Conservation (phyloP, 2,797 vertebrate genomes). For the Microcaecilia unicolor region DNA sequence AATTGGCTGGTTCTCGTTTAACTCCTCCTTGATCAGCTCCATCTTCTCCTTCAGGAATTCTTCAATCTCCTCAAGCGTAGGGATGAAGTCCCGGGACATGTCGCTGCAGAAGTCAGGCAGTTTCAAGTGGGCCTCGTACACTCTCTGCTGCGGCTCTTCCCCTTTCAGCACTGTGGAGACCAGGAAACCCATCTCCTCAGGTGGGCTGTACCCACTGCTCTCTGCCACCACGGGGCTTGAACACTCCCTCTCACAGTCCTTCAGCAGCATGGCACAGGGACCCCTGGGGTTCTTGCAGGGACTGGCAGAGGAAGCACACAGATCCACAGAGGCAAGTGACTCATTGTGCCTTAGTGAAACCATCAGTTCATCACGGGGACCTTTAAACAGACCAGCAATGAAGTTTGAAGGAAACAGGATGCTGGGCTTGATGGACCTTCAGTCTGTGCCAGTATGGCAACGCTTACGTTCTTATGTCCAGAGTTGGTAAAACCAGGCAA, state of each 20-base stretch:
- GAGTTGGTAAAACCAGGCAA: too few species aligned
- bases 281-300: neutral
- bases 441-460: too few species aligned
- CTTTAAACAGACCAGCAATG: neutral
- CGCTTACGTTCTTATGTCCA: too few species aligned
- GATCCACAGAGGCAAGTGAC: slow-evolving; percentile 15
- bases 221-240: slow-evolving; percentile 31
- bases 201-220: slow-evolving; percentile 21
- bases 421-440: too few species aligned
- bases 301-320: slow-evolving; percentile 8
- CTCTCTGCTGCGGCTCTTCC: slow-evolving; percentile 2
- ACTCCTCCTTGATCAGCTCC: slow-evolving; percentile 15
- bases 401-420: neutral
- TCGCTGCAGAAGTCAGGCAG: slow-evolving; percentile 61
- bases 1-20: neutral
- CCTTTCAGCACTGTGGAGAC: neutral
- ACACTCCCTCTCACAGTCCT: slow-evolving; percentile 13
- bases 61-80: slow-evolving; percentile 81
- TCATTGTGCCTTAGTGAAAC: slow-evolving; percentile 68
- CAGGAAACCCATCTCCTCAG: slow-evolving; percentile 31
- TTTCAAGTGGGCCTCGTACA: slow-evolving; percentile 29
- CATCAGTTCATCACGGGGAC: slow-evolving; percentile 52
- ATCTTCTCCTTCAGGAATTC: slow-evolving; percentile 78
- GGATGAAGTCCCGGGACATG: slow-evolving; percentile 59
- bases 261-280: slow-evolving; percentile 26